These are phyloP conservation scores for Gambusia affinis DNA, from an alignment of 2,113 vertebrate species.

Conservation along the genomic window DNA sequence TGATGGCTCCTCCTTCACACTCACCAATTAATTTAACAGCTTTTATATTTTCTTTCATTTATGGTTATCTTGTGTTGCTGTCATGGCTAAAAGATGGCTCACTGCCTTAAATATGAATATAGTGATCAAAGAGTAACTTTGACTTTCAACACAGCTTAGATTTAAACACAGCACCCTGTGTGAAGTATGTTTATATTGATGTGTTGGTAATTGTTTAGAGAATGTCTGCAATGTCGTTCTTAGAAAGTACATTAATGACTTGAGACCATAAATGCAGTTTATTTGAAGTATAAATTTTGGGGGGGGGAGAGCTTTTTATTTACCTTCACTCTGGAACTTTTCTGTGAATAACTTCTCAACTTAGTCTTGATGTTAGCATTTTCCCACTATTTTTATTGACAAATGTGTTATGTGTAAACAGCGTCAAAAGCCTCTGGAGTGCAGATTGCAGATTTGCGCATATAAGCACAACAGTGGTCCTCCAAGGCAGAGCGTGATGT, in stretches of 20 bases:
- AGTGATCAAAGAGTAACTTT: not conserved
- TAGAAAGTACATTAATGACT: not conserved
- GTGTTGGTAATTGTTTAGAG: not conserved
- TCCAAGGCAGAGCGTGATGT: not conserved
- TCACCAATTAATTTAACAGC: not conserved
- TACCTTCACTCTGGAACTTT: not conserved
- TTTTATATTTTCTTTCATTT: not conserved
- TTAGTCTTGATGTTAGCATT: not conserved
- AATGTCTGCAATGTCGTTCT: not conserved
- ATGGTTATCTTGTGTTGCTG: not conserved
- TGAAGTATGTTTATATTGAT: not conserved
- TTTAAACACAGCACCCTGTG: not conserved
- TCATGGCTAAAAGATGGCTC: not conserved
- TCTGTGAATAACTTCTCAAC: not conserved
- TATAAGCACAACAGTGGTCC: not conserved
- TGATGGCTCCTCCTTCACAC: too few relatives aligned
- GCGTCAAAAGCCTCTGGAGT: not conserved
- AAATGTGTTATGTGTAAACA: conserved; percentile 1
- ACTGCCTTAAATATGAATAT: not conserved
- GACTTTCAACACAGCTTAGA: not conserved
- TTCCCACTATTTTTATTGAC: not conserved
- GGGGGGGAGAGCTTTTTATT: not conserved
- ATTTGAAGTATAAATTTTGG: not conserved
- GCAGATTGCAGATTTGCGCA: not conserved
- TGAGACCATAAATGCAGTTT: not conserved